phyloP scores from a whole-genome alignment of 2,888 invertebrate genomes.

The Macroteleia sp. region DNA sequence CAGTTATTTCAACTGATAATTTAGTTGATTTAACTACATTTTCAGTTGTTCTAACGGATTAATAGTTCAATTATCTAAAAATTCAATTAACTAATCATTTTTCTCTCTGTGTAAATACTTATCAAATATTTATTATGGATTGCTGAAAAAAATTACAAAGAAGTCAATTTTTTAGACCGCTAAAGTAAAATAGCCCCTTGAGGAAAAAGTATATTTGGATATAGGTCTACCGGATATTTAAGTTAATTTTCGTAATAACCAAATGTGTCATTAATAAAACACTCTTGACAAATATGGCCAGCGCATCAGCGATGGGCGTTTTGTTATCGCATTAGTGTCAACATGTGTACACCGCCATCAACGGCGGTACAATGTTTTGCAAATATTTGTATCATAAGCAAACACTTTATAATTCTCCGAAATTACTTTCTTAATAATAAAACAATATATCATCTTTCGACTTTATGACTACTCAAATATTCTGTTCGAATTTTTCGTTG shows the following conservation, averaged over 20 bases:
- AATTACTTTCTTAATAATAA: constrained; percentile 20
- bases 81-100: too few species aligned
- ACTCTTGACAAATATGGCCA: constrained; percentile 22
- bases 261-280: constrained; percentile 39
- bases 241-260: constrained; percentile 14
- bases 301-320: constrained; percentile 29
- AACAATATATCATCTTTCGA: constrained; percentile 16
- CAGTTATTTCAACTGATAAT: constrained; percentile 40
- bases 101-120: too few species aligned
- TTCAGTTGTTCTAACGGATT: too few species aligned
- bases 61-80: too few species aligned
- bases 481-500: too few species aligned
- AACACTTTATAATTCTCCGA: constrained; percentile 27
- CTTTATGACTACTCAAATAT: too few species aligned
- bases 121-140: too few species aligned
- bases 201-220: not conserved
- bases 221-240: constrained; percentile 2
- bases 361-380: constrained; percentile 19
- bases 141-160: too few species aligned
- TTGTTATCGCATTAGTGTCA: constrained; percentile 43
- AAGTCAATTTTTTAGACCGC: too few species aligned
- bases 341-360: constrained; percentile 2
- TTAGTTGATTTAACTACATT: too few species aligned
- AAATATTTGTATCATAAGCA: constrained; percentile 28
- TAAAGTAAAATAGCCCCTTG: too few species aligned